These are phyloP conservation scores for Dromococcyx pavoninus DNA, from an alignment of 2,797 vertebrate species.

Conservation along the genomic window DNA sequence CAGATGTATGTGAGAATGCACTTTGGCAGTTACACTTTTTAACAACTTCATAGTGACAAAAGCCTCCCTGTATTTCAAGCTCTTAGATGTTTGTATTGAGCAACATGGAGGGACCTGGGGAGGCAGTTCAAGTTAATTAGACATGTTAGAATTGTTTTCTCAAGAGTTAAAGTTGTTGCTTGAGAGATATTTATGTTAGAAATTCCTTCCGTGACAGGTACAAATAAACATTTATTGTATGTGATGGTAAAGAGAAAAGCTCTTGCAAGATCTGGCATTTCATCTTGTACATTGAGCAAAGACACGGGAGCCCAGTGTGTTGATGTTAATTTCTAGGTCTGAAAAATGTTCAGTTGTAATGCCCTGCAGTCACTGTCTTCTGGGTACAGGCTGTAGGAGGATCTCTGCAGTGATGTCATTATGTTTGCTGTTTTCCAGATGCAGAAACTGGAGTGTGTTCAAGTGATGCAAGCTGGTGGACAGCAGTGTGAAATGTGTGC, in stretches of 20 bases:
- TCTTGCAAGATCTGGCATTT: conserved; percentile 49
- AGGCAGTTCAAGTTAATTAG: conserved; percentile 42
- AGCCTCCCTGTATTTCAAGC: neutral
- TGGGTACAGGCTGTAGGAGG: neutral
- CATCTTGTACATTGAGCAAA: neutral
- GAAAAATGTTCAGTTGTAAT: neutral
- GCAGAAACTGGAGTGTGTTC: neutral
- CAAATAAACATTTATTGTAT: conserved; percentile 53
- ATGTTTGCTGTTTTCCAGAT: neutral
- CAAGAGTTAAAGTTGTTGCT: neutral
- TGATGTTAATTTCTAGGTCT: neutral
- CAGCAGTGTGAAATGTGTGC: neutral
- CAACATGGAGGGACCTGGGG: neutral
- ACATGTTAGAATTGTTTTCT: conserved; percentile 41
- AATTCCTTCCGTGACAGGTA: conserved; percentile 62
- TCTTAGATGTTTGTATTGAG: conserved; percentile 16
- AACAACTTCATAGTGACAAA: neutral
- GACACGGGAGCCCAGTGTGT: neutral
- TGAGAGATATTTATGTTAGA: conserved; percentile 46
- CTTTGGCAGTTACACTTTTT: neutral
- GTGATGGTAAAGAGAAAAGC: conserved; percentile 27
- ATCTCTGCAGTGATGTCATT: rapidly evolving
- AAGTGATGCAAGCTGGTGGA: neutral
- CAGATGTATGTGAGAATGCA: neutral
- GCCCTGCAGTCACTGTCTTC: neutral